Base-by-base conservation (phyloP, 2,797 vertebrate species). In the Coilia nasus region DNA sequence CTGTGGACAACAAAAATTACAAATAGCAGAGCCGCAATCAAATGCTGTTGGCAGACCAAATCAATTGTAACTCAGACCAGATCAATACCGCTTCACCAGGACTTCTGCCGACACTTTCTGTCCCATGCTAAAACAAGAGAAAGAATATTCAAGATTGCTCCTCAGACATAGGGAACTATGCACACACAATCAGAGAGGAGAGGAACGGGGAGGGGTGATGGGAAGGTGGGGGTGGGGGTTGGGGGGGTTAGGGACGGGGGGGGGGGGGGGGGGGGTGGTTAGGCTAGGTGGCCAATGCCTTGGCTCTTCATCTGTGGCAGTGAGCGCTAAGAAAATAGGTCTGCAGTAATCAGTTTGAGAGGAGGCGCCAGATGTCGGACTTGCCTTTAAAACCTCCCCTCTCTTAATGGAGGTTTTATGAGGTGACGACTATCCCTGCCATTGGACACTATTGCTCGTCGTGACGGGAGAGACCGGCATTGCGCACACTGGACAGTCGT, bases 281-380 rank as follows among this genome's bases (percentile, higher is more conserved):
- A 6, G 41, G 19, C 25, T 35, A 46, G 17, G 21, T n/a, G 44
- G 23, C 59, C 12, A 81, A 7, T 7, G 50, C 78, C 59, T 86
- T 83, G 47, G 81, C 12, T n/a, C 47, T 62, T 81, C 86, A 87
- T 87, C 87, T 86, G 83, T 82, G 87, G 82, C 41, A 25, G 23
- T 46, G 25, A 6, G 67, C 28, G 31, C 81, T 59, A 75, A 75
- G 82, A 87, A 85, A 88, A 67, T 44, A 85, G 81, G 82, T 75
- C 87, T 89, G 57, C 83, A 50, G 44, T 88, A 88, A 90, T 86
- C 87, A 88, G 85, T 75, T 60, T 81, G 81, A 89, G 75, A 87
- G 44, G 46, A 84, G 54, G 57, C 62, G 82, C 81, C 88, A 88
- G 89, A 88, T 88, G 85, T 82, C 81, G n/a, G 19, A 21, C 46